Percentiles rank a stretch among this genome's conserved stretches.
Evolutionary conservation across 2,113 vertebrate genomes (phyloP).

Genomic region (Oophaga pumilio): DNA sequence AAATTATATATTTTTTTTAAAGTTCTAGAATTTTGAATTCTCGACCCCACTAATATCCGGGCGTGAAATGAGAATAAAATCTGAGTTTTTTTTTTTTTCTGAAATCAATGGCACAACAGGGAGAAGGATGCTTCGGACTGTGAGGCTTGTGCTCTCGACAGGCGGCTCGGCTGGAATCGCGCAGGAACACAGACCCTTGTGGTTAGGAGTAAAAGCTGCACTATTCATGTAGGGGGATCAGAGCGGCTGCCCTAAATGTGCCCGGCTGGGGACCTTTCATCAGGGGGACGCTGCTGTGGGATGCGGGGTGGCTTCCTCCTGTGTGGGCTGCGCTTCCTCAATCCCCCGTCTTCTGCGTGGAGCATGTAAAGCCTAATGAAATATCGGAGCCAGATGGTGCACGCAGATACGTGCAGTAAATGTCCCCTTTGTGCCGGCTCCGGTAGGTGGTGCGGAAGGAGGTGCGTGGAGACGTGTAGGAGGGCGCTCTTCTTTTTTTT

Average conservation of each 20-base stretch:
- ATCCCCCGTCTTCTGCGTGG: background rate
- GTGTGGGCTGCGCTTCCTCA: conserved; percentile 25
- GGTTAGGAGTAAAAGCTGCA: conserved; percentile 36
- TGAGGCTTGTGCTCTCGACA: background rate
- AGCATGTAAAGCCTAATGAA: conserved; percentile 26
- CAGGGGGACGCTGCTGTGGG: background rate
- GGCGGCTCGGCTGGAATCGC: conserved; percentile 46
- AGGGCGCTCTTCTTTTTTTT: background rate
- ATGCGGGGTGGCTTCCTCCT: background rate
- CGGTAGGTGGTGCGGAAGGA: background rate
- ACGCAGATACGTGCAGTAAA: background rate
- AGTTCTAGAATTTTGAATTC: background rate
- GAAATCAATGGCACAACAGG: background rate
- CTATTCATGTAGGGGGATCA: conserved; percentile 14
- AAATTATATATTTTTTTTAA: background rate
- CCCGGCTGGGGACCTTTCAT: conserved; percentile 38
- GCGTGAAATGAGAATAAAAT: background rate
- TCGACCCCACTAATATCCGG: background rate
- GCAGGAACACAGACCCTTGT: conserved; percentile 29
- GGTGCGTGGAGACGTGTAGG: background rate
- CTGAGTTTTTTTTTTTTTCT: background rate
- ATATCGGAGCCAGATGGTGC: conserved; percentile 51
- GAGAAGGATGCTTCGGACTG: conserved; percentile 1
- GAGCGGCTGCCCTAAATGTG: conserved; percentile 7
- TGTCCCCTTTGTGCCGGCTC: background rate